Evolutionary conservation across 2,888 invertebrate species (phyloP).

Genomic region (Coelinius sp.): DNA sequence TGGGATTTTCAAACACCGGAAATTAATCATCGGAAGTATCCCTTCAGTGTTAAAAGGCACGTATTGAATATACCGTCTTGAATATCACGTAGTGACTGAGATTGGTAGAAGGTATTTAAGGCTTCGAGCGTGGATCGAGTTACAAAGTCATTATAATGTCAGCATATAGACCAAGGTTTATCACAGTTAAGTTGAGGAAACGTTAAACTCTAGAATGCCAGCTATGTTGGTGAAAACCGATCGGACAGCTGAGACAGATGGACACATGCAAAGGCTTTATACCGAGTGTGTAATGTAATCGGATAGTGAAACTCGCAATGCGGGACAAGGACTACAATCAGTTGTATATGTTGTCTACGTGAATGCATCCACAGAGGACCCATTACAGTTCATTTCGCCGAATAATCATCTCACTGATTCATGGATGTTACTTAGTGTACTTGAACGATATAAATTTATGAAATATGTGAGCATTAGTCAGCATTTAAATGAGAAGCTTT

Average conservation of each 20-base stretch:
- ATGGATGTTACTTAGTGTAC: background rate
- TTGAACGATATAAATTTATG: background rate
- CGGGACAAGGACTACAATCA: slow-evolving; percentile 18
- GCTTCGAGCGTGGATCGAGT: slow-evolving; percentile 5
- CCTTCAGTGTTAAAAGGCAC: slow-evolving; percentile 14
- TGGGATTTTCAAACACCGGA: slow-evolving; percentile 5
- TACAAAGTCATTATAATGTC: slow-evolving; percentile 11
- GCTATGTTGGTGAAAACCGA: slow-evolving; percentile 12
- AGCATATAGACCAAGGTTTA: background rate
- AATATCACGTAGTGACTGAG: slow-evolving; percentile 9
- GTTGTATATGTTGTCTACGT: background rate
- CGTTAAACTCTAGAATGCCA: slow-evolving; percentile 10
- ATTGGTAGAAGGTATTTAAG: slow-evolving; percentile 6
- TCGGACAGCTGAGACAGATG: background rate
- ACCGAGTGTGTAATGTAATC: slow-evolving; percentile 13
- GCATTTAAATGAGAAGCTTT: background rate
- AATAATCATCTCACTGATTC: slow-evolving; percentile 28
- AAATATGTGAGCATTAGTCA: background rate
- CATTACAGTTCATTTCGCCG: slow-evolving; percentile 31
- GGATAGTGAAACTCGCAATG: slow-evolving; percentile 17
- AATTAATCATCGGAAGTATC: slow-evolving; percentile 19
- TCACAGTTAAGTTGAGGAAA: background rate
- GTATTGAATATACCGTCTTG: slow-evolving; percentile 18
- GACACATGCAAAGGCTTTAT: background rate
- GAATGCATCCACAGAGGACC: slow-evolving; percentile 13